A percentile compares a stretch with the other conserved stretches of the same genome.
phyloP scores from a whole-genome alignment of 2,797 vertebrate species.

The Labroides dimidiatus region DNA sequence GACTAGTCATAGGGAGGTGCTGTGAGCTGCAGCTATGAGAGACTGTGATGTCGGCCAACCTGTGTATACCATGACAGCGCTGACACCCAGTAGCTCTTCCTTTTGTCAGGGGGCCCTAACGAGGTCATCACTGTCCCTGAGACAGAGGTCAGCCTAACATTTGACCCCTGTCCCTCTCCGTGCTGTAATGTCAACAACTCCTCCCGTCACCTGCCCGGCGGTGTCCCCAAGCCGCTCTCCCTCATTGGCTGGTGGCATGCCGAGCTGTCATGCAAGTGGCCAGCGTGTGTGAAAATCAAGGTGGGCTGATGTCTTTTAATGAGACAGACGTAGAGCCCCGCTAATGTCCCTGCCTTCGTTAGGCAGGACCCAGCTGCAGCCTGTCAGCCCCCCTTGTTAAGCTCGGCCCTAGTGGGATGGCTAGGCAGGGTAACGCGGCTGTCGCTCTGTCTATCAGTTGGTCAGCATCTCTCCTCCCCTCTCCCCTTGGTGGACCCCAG shows the following conservation, averaged over 20 bases:
- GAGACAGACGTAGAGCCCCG: constrained; percentile 97
- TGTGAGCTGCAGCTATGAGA: constrained; percentile 63
- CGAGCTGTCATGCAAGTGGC: constrained; percentile 93
- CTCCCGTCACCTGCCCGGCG: constrained; percentile 82
- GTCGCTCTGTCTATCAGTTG: constrained; percentile 92
- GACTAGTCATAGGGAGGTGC: constrained; percentile 59
- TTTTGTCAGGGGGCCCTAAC: constrained; percentile 84
- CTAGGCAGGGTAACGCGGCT: constrained; percentile 65
- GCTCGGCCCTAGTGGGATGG: constrained; percentile 77
- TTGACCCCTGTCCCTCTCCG: constrained; percentile 84
- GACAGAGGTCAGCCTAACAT: constrained; percentile 85
- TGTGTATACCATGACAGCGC: constrained; percentile 78
- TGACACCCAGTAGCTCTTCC: constrained; percentile 78
- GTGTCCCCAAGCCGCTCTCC: constrained; percentile 78
- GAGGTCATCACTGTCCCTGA: constrained; percentile 84
- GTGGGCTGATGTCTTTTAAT: constrained; percentile 99
- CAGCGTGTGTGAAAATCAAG: constrained; percentile 91
- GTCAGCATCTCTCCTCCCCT: constrained; percentile 87
- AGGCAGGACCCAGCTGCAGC: constrained; percentile 95
- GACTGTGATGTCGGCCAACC: constrained; percentile 76
- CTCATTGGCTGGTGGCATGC: constrained; percentile 85
- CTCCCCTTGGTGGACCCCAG: constrained; percentile 88
- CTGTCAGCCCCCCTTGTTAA: constrained; percentile 92
- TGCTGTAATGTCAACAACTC: constrained; percentile 82
- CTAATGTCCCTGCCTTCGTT: constrained; percentile 95